Conservation (phyloP, 2,888 invertebrate genomes). For the Pachliopta kotzebuea region DNA sequence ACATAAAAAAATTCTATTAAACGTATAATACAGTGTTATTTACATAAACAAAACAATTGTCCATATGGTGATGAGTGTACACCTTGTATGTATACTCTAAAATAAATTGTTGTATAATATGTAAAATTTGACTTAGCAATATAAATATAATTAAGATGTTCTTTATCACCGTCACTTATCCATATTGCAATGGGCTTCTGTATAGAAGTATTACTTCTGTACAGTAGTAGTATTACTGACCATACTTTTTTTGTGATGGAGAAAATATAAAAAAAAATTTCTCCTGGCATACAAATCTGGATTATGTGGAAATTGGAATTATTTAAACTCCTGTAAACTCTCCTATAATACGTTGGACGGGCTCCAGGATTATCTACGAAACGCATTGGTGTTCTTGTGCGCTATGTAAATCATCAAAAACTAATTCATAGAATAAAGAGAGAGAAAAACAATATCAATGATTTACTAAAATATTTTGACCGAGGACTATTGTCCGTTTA, state of each 20-base stretch:
- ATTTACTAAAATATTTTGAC: not conserved
- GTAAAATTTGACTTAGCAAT: slow-evolving; percentile 51
- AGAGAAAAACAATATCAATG: not conserved
- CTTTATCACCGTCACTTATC: slow-evolving; percentile 29
- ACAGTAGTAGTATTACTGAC: too few species aligned
- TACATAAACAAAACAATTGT: slow-evolving; percentile 22
- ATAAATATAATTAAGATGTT: slow-evolving; percentile 32
- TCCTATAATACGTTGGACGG: too few species aligned
- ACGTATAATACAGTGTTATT: not conserved
- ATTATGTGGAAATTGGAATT: too few species aligned
- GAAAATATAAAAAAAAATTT: too few species aligned
- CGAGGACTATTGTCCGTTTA: slow-evolving; percentile 24
- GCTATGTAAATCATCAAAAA: not conserved
- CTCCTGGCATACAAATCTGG: too few species aligned
- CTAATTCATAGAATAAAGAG: not conserved
- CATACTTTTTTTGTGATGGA: not conserved
- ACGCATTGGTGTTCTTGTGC: too few species aligned
- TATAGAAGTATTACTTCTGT: too few species aligned
- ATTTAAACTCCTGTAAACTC: too few species aligned
- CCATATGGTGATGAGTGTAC: slow-evolving; percentile 36
- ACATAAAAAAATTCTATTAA: slow-evolving; percentile 27
- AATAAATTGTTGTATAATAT: slow-evolving; percentile 55
- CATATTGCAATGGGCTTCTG: slow-evolving; percentile 14
- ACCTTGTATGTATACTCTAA: slow-evolving; percentile 40
- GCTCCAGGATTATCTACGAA: too few species aligned